Base-by-base conservation (phyloP, 2,888 invertebrate species). In the Cenopis cana region DNA sequence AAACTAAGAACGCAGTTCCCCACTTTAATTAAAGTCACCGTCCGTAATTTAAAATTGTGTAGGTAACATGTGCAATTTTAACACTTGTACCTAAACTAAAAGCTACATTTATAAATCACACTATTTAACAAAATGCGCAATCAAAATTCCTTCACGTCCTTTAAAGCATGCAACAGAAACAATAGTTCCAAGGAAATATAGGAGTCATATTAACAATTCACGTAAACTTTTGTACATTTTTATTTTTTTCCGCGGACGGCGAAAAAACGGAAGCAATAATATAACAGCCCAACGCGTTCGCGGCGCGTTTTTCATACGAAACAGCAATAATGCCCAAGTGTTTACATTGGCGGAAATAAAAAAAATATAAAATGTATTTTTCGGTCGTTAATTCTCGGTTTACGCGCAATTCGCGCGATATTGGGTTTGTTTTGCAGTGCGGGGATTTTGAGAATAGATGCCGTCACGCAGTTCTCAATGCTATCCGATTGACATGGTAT, bases 301-400 rank as follows among this genome's bases (percentile, higher is more conserved):
- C 70, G 70, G 59, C 64, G 69, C 66, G 70, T 70, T 70, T 70
- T 66, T 70, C 66, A 70, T 60, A 54, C 70, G 70, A 60, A 64
- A 33, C 57, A 54, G 70, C 66, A 70, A 70, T 70, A 70, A 70
- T 66, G 66, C 70, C 59, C 60, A 70, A 70, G 70, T 70, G 70
- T 70, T 65, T 70, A 70, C 70, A 70, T 70, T 54, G 70, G 41
- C 65, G 59, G 60, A 38, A 70, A 70, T 70, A 70, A 70, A 70
- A 70, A 70, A 70, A 70, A 70, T 66, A 60, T 60, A 54, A 70
- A 70, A 70, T 66, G 60, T 66, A 70, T 70, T 66, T 69, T 60
- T 36, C 50, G 54, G 60, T 36, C 60, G 66, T 55, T 70, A 70
- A 70, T 66, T 54, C 41, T 41, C 41, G 33, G 33, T 33, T 33